phyloP scores from a whole-genome alignment of 2,888 invertebrate species.

The Amiota minor region DNA sequence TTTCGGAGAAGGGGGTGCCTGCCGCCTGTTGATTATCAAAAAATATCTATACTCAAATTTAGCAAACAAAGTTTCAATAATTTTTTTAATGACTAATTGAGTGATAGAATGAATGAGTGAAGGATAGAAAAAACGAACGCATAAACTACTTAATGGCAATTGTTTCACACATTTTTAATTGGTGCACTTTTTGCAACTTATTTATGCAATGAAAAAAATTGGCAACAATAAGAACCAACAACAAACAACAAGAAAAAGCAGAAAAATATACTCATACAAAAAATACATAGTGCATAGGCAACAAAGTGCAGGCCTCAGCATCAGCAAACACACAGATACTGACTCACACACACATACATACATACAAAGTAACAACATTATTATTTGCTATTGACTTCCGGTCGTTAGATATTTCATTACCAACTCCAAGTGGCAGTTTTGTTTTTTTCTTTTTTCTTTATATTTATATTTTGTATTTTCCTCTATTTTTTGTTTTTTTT shows the following conservation, averaged over 20 bases:
- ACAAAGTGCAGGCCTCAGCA: conserved; percentile 25
- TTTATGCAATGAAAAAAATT: conserved; percentile 50
- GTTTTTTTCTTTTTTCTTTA: too few species aligned
- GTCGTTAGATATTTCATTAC: conserved; percentile 69
- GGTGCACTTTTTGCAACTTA: conserved; percentile 31
- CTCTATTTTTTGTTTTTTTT: too few species aligned
- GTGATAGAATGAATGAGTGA: neutral
- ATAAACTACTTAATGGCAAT: neutral
- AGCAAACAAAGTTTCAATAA: neutral
- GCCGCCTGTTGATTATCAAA: too few species aligned
- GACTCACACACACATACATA: neutral
- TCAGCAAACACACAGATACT: conserved; percentile 4
- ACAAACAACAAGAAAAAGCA: conserved; percentile 26
- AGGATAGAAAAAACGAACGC: neutral
- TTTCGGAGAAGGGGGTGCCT: neutral
- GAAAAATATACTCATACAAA: neutral
- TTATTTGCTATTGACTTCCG: conserved; percentile 69
- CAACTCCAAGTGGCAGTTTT: conserved; percentile 48
- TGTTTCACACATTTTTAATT: conserved; percentile 46
- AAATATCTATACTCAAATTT: neutral
- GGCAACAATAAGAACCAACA: conserved; percentile 47
- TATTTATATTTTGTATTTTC: too few species aligned
- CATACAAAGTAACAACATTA: conserved; percentile 61
- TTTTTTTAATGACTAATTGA: neutral
- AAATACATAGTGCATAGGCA: conserved; percentile 34